Conservation (phyloP, 2,113 vertebrate genomes). For the Tetraodon nigroviridis region DNA sequence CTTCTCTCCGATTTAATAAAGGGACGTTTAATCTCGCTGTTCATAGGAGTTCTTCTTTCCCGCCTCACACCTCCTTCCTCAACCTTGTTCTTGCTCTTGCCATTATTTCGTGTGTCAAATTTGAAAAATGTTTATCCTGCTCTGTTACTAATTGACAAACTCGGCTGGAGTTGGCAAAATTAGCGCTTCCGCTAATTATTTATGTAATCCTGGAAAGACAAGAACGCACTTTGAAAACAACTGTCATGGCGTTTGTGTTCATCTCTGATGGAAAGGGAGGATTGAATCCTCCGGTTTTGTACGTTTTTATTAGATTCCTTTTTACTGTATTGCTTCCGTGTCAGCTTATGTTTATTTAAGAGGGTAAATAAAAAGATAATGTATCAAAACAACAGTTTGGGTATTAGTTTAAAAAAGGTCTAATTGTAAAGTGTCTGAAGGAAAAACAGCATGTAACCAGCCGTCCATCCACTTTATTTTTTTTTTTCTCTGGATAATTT, state of each 20-base stretch:
- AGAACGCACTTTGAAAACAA: constrained; percentile 59
- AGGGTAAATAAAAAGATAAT: constrained; percentile 3
- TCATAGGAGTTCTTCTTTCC: constrained; percentile 17
- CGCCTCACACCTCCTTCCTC: neutral
- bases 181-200: constrained; percentile 16
- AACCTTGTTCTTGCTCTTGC: constrained; percentile 31
- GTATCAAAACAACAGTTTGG: constrained; percentile 11
- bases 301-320: constrained; percentile 29
- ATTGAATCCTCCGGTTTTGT: constrained; percentile 57
- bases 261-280: constrained; percentile 37
- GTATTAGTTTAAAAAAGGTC: constrained; percentile 3
- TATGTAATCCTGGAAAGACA: constrained; percentile 32
- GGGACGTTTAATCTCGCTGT: constrained; percentile 21
- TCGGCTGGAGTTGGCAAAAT: neutral
- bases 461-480: constrained; percentile 12
- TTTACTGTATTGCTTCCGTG: constrained; percentile 42
- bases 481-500: constrained; percentile 25
- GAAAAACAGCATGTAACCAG: constrained; percentile 23
- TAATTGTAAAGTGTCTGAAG: constrained; percentile 1
- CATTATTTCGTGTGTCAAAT: constrained; percentile 9
- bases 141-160: constrained; percentile 9
- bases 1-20: constrained; percentile 44
- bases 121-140: constrained; percentile 1
- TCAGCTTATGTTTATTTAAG: constrained; percentile 51
- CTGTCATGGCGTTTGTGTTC: constrained; percentile 34